Base-by-base conservation (phyloP, 2,888 invertebrate genomes). In the Monochamus alternatus region DNA sequence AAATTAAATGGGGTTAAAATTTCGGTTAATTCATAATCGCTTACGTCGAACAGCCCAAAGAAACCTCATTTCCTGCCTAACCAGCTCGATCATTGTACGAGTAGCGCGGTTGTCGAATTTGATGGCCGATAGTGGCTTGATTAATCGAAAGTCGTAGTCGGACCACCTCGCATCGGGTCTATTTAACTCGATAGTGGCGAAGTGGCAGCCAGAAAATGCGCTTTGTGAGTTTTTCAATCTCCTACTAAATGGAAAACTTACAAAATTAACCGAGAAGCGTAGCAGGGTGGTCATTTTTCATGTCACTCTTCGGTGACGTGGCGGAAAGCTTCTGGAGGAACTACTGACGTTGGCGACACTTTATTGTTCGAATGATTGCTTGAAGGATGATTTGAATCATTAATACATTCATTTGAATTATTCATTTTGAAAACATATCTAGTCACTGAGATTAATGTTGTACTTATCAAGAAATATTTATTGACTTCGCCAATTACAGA, bases 11-110 rank as follows among this genome's bases (percentile, higher is more conserved):
- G 69, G 51, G 60, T 31, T 60, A 60, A 69, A 69, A 69, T 69
- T 69, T 69, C 69, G 32, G 69, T 69, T 60, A 60, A 69, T 31
- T 47, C 69, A 69, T 69, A 69, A 69, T 69, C 69, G 69, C 69
- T 69, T 69, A 69, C 60, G 31, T 69, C 58, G 60, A 64, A 47
- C 44, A 31, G 31, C 60, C 43, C 22, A 59, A 69, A 69, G 69
- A 60, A 69, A 69, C 59, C 69, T 69, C 69, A 69, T 69, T 69
- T 69, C 69, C 69, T 69, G 69, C 47, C 69, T 69, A 69, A 69
- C 69, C 69, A 69, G 69, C 44, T 47, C 44, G 43, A 69, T 69
- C 60, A 47, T 69, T 69, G 69, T 69, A 47, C 60, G 44, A 8
- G 31, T 3, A 63, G 30, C 59, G 22, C 9, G 38, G 43, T 59